These are phyloP conservation scores for Aphelocoma californica DNA, from an alignment of 2,797 vertebrate genomes.

Conservation along the genomic window DNA sequence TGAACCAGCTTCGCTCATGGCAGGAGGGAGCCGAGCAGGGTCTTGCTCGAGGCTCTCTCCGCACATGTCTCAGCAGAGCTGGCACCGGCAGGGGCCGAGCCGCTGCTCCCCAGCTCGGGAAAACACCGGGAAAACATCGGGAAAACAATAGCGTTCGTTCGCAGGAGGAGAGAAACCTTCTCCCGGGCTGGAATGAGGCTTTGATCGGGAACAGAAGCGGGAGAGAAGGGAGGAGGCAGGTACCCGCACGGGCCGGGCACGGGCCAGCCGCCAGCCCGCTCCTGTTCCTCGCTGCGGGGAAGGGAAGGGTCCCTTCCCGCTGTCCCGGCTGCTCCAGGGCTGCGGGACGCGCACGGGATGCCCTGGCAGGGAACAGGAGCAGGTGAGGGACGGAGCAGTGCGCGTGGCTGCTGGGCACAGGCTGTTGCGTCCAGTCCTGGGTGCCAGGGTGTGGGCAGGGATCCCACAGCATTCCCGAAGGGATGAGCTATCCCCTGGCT, in stretches of 20 bases:
- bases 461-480: neutral
- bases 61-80: neutral
- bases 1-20: neutral
- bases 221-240: constrained; percentile 9
- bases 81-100: neutral
- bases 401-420: accelerated
- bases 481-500: too few relatives aligned
- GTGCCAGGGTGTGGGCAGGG: too few relatives aligned
- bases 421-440: neutral
- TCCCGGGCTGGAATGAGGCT: constrained; percentile 23
- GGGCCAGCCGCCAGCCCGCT: neutral
- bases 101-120: neutral
- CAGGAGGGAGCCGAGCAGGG: neutral
- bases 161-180: constrained; percentile 3
- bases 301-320: accelerated
- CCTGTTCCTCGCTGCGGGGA: neutral
- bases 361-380: accelerated
- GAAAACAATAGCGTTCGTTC: constrained; percentile 59
- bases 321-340: neutral
- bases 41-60: neutral
- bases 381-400: neutral
- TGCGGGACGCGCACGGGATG: accelerated
- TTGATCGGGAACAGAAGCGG: constrained; percentile 66
- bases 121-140: neutral
- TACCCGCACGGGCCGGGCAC: neutral